Evolutionary conservation across 2,797 vertebrate species (phyloP).

Genomic region (Propithecus perrieri): DNA sequence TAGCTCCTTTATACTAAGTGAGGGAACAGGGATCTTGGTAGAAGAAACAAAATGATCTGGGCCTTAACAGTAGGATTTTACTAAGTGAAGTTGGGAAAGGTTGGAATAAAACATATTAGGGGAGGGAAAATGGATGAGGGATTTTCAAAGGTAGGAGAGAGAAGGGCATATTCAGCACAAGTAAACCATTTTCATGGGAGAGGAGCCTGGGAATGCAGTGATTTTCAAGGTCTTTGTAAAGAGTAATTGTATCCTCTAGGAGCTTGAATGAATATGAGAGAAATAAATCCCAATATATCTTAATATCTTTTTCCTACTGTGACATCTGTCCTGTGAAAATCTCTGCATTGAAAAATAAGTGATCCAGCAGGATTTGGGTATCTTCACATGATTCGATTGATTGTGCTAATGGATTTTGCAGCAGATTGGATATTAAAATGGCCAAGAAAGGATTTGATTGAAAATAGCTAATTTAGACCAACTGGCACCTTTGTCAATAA

Average conservation of each 20-base stretch:
- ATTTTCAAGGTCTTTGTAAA: slow-evolving; percentile 46
- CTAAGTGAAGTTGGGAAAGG: background rate
- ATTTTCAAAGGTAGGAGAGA: background rate
- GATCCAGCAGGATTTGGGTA: slow-evolving; percentile 26
- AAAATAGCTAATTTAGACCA: slow-evolving; percentile 53
- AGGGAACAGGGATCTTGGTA: background rate
- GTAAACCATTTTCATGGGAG: background rate
- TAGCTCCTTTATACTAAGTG: background rate
- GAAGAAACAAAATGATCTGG: background rate
- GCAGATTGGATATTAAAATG: slow-evolving; percentile 55
- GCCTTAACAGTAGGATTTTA: background rate
- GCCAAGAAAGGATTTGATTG: slow-evolving; percentile 56
- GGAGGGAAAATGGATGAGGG: background rate
- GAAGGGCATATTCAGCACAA: background rate
- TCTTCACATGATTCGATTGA: slow-evolving; percentile 30
- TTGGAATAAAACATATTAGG: background rate
- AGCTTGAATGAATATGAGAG: slow-evolving; percentile 21
- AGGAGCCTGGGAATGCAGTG: background rate
- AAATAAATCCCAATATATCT: slow-evolving; percentile 53
- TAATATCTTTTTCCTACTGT: slow-evolving; percentile 49
- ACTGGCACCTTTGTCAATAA: slow-evolving; percentile 43
- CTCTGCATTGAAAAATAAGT: slow-evolving; percentile 43
- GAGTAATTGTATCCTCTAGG: slow-evolving; percentile 27
- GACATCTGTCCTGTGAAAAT: slow-evolving; percentile 55
- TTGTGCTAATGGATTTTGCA: slow-evolving; percentile 60